A percentile compares a stretch with the other conserved stretches of the same genome.
Conservation (phyloP, 1,140 invertebrate genomes). For the Hypothenemus hampei region DNA sequence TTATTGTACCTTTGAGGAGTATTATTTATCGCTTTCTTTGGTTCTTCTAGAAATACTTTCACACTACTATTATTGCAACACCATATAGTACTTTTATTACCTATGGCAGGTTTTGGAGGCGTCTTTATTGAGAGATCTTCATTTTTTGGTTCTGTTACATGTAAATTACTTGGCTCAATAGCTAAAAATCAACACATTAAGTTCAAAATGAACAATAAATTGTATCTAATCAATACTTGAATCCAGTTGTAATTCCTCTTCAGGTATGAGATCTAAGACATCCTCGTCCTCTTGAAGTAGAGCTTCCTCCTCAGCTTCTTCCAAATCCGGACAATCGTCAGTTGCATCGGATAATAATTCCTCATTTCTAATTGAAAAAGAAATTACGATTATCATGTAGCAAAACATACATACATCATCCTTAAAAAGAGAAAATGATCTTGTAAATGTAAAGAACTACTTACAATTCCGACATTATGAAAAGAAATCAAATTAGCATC, state of each 20-base stretch:
- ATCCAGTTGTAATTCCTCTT: constrained; percentile 16
- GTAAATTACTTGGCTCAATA: neutral
- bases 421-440: no score
- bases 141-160: neutral
- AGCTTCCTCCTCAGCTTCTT: constrained; percentile 29
- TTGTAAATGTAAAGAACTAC: no score
- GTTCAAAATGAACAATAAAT: neutral
- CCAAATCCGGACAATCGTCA: constrained; percentile 28
- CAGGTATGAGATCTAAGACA: constrained; percentile 14
- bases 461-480: no score
- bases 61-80: neutral
- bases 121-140: neutral
- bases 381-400: no score
- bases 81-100: neutral
- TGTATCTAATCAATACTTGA: neutral
- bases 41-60: neutral
- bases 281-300: constrained; percentile 32
- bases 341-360: constrained; percentile 30
- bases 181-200: neutral
- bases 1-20: constrained; percentile 3
- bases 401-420: no score
- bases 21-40: no score
- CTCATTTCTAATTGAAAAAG: constrained; percentile 17
- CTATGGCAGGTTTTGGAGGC: no score
- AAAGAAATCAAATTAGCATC: no score